A percentile compares a stretch with the other conserved stretches of the same genome.
phyloP scores from a whole-genome alignment of 2,113 vertebrate species.

The Pycnonotus jocosus region DNA sequence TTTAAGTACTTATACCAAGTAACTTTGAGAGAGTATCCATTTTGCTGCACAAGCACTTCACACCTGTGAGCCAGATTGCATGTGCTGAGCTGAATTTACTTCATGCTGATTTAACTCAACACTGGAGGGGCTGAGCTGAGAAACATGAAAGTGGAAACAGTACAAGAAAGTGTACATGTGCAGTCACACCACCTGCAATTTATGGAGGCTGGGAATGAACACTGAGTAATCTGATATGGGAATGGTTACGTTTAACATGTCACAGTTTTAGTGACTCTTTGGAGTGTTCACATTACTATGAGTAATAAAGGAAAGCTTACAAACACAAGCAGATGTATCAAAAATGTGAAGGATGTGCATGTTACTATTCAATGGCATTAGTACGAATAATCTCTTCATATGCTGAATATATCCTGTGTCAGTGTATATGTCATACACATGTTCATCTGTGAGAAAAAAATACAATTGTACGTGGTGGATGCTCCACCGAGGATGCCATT shows the following conservation, averaged over 20 bases:
- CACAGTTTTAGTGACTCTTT: conserved; percentile 33
- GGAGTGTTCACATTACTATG: conserved; percentile 40
- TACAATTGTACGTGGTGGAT: not conserved
- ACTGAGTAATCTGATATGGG: conserved; percentile 41
- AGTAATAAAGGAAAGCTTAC: conserved; percentile 53
- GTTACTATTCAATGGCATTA: not conserved
- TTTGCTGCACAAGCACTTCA: conserved; percentile 20
- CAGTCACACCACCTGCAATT: conserved; percentile 56
- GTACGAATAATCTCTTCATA: not conserved
- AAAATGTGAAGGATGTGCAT: conserved; percentile 19
- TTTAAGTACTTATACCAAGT: conserved; percentile 33
- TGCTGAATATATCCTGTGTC: not conserved
- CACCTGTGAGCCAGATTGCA: conserved; percentile 51
- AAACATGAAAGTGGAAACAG: conserved; percentile 41
- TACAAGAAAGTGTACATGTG: conserved; percentile 9
- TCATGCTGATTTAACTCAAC: conserved; percentile 51
- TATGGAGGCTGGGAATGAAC: conserved; percentile 46
- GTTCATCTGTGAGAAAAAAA: not conserved
- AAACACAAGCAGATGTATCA: conserved; percentile 42
- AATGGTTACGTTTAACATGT: conserved; percentile 24
- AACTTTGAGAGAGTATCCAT: not conserved
- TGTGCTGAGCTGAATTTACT: conserved; percentile 45
- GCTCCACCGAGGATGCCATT: not conserved
- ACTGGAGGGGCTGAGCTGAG: conserved; percentile 43
- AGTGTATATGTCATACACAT: not conserved